Base-by-base conservation (phyloP, 2,888 invertebrate species). In the Harmothoe impar region DNA sequence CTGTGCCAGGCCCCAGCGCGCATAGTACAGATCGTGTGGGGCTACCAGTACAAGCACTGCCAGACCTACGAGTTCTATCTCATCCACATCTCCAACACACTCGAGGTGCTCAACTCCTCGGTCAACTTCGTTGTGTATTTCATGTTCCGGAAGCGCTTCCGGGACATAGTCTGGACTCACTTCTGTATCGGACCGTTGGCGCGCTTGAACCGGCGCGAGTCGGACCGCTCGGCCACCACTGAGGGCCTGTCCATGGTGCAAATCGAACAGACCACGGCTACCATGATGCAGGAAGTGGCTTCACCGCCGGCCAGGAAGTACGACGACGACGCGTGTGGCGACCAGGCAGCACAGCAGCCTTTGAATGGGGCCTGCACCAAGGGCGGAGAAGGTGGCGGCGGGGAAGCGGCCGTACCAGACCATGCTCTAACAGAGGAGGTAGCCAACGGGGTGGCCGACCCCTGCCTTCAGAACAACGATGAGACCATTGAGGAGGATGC, bases 51-150 rank as follows among this genome's bases (percentile, higher is more conserved):
- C 89, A 85, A 77, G 0, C 35, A 91, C 91, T 92, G 92, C 90
- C 33, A 62, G 29, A 56, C 91, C n/a, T 78, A 85, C 33, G 89
- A 88, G 17, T 93, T 90, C 90, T 93, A 92, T 84, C 84, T 93
- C 52, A 93, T 93, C 35, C 93, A 93, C 90, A 84, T 92, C 51
- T 91, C 89, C 33, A 93, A 93, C 91, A 85, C 91, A 5, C 91
- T 93, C 23, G 93, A 93, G 84, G 93, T 92, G 15, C 92, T 93
- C 54, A 93, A 93, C 85, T 92, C 92, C 15, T 93, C 92, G 33
- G 91, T 93, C 29, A 93, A 93, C 91, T 92, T 93, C 81, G 31
- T 93, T 77, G 90, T 93, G 56, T 93, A 93, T 85, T 89, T 90
- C 90, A 72, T 92, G 72, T 93, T 92, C 86, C 89, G 92, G 35